Evolutionary conservation across 2,888 invertebrate genomes (phyloP), one percentile per base, ranked within the genome.

Genomic region (Tipula unca): DNA sequence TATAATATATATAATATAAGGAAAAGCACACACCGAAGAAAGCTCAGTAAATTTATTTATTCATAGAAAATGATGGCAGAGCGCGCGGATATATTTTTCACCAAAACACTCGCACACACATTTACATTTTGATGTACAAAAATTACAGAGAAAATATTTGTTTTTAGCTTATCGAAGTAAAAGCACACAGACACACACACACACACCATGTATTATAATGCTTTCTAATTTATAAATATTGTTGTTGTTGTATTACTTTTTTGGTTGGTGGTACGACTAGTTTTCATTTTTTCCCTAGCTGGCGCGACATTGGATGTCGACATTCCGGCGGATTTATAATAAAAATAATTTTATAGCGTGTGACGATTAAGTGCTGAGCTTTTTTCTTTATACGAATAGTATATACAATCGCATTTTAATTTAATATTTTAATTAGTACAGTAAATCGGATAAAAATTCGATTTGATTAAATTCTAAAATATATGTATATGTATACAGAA

Each of bases 291-390:
- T 25, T 69, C 25, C 25, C 25, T 25, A 83, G 83, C 35, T 83
- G 83, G 29, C 83, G 83, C 83, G 83, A 83, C 83, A 83, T 32
- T 17, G 17, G n/a, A 14, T 83, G 83, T 35, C 83, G 83, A 83
- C 83, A 83, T 83, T 32, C 32, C 83, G 83, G 83, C 83, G 83
- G 35, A 32, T 83, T 83, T 83, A 83, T 83, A n/a, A 83, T 69
- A 69, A 69, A 69, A 69, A 69, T 83, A 17, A 35, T 83, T 83
- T 29, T 83, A 32, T 83, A 32, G 83, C 35, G 83, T 83, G 83
- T 25, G 69, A 69, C 69, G 69, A 69, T 69, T 69, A 69, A 69
- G 69, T 69, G 69, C 69, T 69, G 25, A 69, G 69, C 69, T 69
- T 69, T 69, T 69, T 69, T 69, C 25, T 20, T 69, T 25, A 69